Evolutionary conservation across 1,140 invertebrate species (phyloP), one percentile per base, ranked within the genome.

Genomic region (Drosophila seguyi): DNA sequence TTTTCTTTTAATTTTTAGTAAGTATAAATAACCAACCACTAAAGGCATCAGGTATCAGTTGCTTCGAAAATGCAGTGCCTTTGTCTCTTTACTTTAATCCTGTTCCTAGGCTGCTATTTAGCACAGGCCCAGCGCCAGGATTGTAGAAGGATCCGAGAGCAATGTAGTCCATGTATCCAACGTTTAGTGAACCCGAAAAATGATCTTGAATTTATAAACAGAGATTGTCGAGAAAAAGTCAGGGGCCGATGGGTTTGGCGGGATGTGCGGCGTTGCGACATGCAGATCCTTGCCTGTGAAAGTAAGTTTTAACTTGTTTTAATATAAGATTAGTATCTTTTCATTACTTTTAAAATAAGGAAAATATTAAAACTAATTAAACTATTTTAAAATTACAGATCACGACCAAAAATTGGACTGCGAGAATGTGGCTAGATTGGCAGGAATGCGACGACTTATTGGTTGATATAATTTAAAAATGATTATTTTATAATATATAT

Each of bases 261-360:
- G 7, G 71, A 74, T 55, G 71, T 74, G 0, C 55, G n/a, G 14
- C 71, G 71, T 11, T 74, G 71, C 14, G 67, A 74, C 14, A 74
- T 74, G 71, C 71, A 74, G 38, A 74, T 74, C 11, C 6, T 74
- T 18, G 71, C 71, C 11, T 74, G 71, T 14, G 71, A 74, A 36
- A 47, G 71, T 74, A 60, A 74, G 68, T 39, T 6, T 14, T 25
- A n/a, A n/a, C n/a, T n/a, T n/a, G n/a, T n/a, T n/a, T n/a, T n/a
- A n/a, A n/a, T n/a, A n/a, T n/a, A n/a, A n/a, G n/a, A n/a, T n/a
- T n/a, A n/a, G n/a, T n/a, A n/a, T n/a, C n/a, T n/a, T n/a, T n/a
- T n/a, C n/a, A n/a, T n/a, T n/a, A n/a, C n/a, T n/a, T n/a, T n/a
- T n/a, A n/a, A n/a, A n/a, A n/a, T n/a, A n/a, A n/a, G n/a, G n/a